phyloP scores from a whole-genome alignment of 2,797 vertebrate species.

The Hafferia zeledoni region DNA sequence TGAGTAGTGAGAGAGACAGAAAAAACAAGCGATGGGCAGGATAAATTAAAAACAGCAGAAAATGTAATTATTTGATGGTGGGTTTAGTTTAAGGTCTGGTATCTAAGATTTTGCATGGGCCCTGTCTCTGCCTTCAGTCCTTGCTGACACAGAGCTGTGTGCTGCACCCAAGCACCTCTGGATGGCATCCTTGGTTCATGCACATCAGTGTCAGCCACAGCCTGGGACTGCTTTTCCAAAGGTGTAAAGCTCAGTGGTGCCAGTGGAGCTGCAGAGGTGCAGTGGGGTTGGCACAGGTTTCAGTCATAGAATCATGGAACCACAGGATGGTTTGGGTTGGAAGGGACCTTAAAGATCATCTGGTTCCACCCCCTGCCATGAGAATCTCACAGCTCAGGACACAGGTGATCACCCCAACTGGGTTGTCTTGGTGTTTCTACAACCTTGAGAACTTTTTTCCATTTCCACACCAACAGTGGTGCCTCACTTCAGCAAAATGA shows the following conservation, averaged over 20 bases:
- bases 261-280: neutral
- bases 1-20: neutral
- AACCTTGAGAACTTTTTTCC: neutral
- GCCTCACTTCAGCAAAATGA: neutral
- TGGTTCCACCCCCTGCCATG: neutral
- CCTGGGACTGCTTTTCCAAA: neutral
- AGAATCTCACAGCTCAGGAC: neutral
- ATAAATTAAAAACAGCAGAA: neutral
- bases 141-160: neutral
- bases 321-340: neutral
- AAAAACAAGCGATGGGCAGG: neutral
- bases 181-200: slow-evolving; percentile 30
- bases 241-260: neutral
- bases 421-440: neutral
- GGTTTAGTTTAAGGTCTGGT: neutral
- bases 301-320: neutral
- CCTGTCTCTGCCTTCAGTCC: neutral
- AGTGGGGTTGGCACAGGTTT: neutral
- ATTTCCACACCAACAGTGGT: neutral
- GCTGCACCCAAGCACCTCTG: slow-evolving; percentile 43
- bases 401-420: neutral
- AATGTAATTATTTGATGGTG: neutral
- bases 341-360: neutral
- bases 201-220: neutral
- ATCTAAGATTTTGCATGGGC: fast-evolving